These are phyloP conservation scores for Pentalonia nigronervosa DNA, from an alignment of 1,140 invertebrate genomes.

Conservation along the genomic window DNA sequence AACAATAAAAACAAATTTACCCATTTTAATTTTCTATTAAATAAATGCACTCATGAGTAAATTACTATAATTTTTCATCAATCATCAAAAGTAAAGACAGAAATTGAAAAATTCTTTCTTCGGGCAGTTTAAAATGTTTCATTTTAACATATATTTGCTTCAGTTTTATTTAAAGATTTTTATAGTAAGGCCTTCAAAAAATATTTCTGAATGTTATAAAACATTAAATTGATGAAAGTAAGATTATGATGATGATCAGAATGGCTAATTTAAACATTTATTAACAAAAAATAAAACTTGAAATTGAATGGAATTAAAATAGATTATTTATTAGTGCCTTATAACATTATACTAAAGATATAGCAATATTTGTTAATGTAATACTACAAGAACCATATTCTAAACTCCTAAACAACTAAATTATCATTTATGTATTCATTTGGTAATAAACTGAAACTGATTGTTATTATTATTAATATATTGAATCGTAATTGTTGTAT, in stretches of 20 bases:
- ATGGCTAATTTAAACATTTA: neutral
- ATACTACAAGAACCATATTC: too few species aligned
- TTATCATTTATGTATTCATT: neutral
- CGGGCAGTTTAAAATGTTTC: neutral
- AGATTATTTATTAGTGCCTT: neutral
- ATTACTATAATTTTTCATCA: neutral
- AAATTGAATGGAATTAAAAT: neutral
- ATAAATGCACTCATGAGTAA: neutral
- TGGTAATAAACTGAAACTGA: neutral
- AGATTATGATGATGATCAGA: neutral
- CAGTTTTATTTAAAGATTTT: neutral
- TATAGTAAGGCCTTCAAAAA: neutral
- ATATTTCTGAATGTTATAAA: neutral
- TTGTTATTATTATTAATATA: neutral
- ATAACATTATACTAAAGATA: neutral
- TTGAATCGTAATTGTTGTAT: neutral
- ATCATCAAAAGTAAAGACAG: neutral
- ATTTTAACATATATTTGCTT: neutral
- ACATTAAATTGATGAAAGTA: neutral
- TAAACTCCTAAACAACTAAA: neutral
- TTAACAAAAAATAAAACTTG: neutral
- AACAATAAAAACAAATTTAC: neutral
- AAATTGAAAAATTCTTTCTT: constrained; percentile 1
- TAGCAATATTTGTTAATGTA: neutral
- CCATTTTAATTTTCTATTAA: neutral